phyloP scores from a whole-genome alignment of 2,113 vertebrate species.

The Tor tambroides region DNA sequence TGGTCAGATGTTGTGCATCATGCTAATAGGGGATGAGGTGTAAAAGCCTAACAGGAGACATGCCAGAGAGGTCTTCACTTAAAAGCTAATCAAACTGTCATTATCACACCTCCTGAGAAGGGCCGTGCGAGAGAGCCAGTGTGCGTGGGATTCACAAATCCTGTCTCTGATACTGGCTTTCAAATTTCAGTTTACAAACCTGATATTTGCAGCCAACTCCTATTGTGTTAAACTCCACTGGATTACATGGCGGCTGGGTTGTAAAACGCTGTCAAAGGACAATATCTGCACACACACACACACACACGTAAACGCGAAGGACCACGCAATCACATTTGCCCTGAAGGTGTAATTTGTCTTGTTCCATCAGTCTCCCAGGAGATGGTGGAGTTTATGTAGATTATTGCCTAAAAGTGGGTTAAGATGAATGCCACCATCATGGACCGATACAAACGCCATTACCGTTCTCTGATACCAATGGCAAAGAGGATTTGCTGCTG shows the following conservation, averaged over 20 bases:
- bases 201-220: constrained; percentile 45
- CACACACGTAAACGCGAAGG: constrained; percentile 35
- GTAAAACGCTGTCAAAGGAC: constrained; percentile 58
- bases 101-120: constrained; percentile 41
- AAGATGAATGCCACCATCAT: constrained; percentile 65
- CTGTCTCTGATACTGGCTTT: constrained; percentile 4
- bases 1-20: constrained; percentile 47
- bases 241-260: constrained; percentile 41
- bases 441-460: constrained; percentile 49
- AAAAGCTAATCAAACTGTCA: constrained; percentile 48
- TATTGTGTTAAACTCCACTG: constrained; percentile 45
- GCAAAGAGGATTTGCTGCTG: constrained; percentile 19
- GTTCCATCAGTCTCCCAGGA: constrained; percentile 59
- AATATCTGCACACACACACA: constrained; percentile 33
- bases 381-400: constrained; percentile 70
- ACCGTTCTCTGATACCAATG: constrained; percentile 21
- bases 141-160: constrained; percentile 34
- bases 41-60: constrained; percentile 41
- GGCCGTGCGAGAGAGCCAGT: background rate
- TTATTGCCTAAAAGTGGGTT: constrained; percentile 75
- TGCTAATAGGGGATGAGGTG: constrained; percentile 42
- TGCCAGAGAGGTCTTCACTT: constrained; percentile 46
- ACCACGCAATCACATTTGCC: constrained; percentile 53
- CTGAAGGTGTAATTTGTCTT: constrained; percentile 68
- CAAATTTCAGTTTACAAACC: constrained; percentile 30